Percentiles rank a stretch among this genome's conserved stretches.
Conservation (phyloP, 2,797 vertebrate species). For the Rhinophrynus dorsalis region DNA sequence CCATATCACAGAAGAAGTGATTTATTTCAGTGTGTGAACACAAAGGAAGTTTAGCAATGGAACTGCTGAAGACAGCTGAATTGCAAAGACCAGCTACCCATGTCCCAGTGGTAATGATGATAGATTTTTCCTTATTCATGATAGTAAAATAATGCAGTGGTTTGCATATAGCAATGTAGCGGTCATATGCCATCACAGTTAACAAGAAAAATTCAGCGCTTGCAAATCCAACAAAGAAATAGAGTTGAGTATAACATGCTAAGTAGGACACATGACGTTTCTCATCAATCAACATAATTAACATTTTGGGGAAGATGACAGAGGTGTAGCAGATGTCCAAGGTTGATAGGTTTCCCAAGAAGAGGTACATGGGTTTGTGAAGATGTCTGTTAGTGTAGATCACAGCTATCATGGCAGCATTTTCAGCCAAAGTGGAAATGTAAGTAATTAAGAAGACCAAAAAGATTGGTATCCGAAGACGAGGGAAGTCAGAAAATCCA, state of each 20-base stretch:
- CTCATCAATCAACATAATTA: not conserved
- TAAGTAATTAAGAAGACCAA: not conserved
- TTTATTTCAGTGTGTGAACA: not conserved
- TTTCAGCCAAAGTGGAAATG: not conserved
- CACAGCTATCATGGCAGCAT: not conserved
- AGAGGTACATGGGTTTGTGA: constrained; percentile 32
- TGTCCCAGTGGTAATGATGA: not conserved
- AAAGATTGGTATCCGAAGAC: not conserved
- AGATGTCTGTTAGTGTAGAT: not conserved
- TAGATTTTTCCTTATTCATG: constrained; percentile 24
- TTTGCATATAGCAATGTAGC: constrained; percentile 52
- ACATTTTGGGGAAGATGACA: constrained; percentile 1
- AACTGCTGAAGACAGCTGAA: not conserved
- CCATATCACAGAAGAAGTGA: constrained; percentile 36
- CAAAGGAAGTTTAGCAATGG: not conserved
- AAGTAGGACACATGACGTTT: not conserved
- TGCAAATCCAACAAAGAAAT: constrained; percentile 48
- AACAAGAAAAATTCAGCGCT: constrained; percentile 53
- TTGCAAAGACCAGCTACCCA: not conserved
- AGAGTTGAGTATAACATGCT: constrained; percentile 49
- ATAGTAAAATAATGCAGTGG: constrained; percentile 42
- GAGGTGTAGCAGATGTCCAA: constrained; percentile 15
- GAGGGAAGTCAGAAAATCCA: not conserved
- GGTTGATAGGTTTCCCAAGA: constrained; percentile 18
- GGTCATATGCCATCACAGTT: constrained; percentile 54